Base-by-base conservation (phyloP, 2,113 vertebrate genomes). In the Cromileptes altivelis region DNA sequence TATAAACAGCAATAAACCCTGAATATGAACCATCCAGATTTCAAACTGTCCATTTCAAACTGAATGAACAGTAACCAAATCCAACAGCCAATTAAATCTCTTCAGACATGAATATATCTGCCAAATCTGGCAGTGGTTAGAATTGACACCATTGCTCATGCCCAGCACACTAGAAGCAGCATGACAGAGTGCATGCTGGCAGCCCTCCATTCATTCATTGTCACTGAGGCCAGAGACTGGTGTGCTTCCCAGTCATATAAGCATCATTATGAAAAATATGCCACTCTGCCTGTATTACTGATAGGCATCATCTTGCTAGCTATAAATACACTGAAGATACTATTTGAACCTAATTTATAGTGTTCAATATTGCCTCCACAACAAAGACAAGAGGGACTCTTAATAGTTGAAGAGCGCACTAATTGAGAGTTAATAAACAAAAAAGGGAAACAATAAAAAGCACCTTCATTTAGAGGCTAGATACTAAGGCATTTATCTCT, bases 201-300 rank as follows among this genome's bases (percentile, higher is more conserved):
- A 74, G 67, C 15, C 33, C 57, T 77, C 37, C 79, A 78, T 73
- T 74, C 75, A 74, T 62, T 87, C 63, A 71, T 3, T 53, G 80
- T 74, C 74, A 76, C 37, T 8, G 33, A 58, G 45, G 71, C n/a
- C 77, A 73, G 55, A 52, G 33, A 55, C 42, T 17, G 19, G 13
- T 45, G 53, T 12, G 71, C 65, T 70, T 81, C 25, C 17, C 49
- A 70, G 61, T 53, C 61, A 75, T 42, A 64, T 14, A 60, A 58
- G 61, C 13, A 69, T 70, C 37, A 82, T 30, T 33, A 70, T 53
- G 47, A 80, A 67, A 73, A 77, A 85, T 25, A 85, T 25, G 23
- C 37, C 15, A 33, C 53, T 27, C 55, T 14, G 73, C 21, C 13
- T 42, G 6, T 25, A 27, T 27, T 47, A 81, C 11, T n/a, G 18